phyloP scores from a whole-genome alignment of 1,140 invertebrate species.

The Homalodisca vitripennis region DNA sequence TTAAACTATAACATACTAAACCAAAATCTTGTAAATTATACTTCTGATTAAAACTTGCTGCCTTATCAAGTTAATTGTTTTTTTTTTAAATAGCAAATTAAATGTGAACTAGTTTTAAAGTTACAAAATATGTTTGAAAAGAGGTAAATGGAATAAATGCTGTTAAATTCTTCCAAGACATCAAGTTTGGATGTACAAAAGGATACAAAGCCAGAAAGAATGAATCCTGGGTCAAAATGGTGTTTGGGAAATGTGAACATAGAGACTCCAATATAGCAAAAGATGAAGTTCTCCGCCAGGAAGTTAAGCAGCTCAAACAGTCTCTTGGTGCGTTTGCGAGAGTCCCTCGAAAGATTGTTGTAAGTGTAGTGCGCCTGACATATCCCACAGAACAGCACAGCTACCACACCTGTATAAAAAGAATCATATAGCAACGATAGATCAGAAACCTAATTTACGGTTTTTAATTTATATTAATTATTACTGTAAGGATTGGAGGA shows the following conservation, averaged over 20 bases:
- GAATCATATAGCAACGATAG: no score
- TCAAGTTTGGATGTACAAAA: conserved; percentile 48
- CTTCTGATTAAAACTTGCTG: no score
- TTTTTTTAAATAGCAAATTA: background rate
- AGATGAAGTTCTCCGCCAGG: conserved; percentile 98
- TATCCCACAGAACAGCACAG: conserved; percentile 97
- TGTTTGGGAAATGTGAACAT: conserved; percentile 98
- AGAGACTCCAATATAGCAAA: conserved; percentile 97
- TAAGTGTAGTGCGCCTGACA: conserved; percentile 99
- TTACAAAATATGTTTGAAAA: no score
- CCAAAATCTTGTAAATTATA: no score
- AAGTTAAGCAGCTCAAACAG: conserved; percentile 96
- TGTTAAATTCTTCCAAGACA: no score
- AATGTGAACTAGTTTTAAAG: conserved; percentile 10
- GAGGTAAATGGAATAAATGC: no score
- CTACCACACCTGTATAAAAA: conserved; percentile 75
- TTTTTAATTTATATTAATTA: no score
- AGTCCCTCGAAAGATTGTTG: conserved; percentile 91
- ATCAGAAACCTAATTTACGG: no score
- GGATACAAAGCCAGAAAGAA: conserved; percentile 91
- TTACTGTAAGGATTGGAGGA: no score
- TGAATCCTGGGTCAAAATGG: conserved; percentile 90
- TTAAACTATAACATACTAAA: no score
- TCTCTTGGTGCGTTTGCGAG: conserved; percentile 88
- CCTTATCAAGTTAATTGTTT: no score